Percentiles rank a stretch among this genome's conserved stretches.
Evolutionary conservation across 2,888 invertebrate species (phyloP).

Genomic region (Ceramica pisi): DNA sequence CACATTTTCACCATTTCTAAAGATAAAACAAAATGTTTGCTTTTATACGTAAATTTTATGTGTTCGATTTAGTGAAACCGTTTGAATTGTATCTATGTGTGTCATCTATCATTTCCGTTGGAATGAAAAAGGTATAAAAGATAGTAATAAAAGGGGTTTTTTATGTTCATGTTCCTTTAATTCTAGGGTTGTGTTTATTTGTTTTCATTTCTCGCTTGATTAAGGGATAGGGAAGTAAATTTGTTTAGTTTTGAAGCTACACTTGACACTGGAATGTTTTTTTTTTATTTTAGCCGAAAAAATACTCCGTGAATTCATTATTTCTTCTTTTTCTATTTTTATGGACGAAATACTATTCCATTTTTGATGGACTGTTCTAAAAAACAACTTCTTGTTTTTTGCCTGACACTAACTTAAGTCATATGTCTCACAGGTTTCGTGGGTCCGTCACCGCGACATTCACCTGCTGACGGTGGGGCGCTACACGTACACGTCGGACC

Average conservation of each 20-base stretch:
- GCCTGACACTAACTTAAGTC: background rate
- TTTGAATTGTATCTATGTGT: conserved; percentile 63
- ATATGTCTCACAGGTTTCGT: conserved; percentile 94
- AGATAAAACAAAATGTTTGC: conserved; percentile 61
- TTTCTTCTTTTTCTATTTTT: background rate
- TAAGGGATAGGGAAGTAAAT: background rate
- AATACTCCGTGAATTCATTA: too few relatives aligned
- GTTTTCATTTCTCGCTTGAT: conserved; percentile 36
- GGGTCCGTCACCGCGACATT: conserved; percentile 97
- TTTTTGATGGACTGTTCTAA: background rate
- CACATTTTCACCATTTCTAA: conserved; percentile 37
- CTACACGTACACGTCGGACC: conserved; percentile 96
- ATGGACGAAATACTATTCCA: too few relatives aligned
- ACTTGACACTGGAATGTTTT: too few relatives aligned
- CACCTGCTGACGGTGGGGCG: conserved; percentile 97
- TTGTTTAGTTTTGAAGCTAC: background rate
- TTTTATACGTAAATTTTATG: conserved; percentile 59
- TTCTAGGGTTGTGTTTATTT: conserved; percentile 52
- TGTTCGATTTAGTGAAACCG: conserved; percentile 59
- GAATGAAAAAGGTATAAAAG: conserved; percentile 58
- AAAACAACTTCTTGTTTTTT: background rate
- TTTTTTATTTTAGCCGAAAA: too few relatives aligned
- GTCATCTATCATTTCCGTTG: conserved; percentile 60
- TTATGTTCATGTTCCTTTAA: conserved; percentile 51
- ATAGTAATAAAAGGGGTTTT: conserved; percentile 55